Evolutionary conservation across 1,140 invertebrate genomes (phyloP).

Genomic region (Pseudoatta argentina): DNA sequence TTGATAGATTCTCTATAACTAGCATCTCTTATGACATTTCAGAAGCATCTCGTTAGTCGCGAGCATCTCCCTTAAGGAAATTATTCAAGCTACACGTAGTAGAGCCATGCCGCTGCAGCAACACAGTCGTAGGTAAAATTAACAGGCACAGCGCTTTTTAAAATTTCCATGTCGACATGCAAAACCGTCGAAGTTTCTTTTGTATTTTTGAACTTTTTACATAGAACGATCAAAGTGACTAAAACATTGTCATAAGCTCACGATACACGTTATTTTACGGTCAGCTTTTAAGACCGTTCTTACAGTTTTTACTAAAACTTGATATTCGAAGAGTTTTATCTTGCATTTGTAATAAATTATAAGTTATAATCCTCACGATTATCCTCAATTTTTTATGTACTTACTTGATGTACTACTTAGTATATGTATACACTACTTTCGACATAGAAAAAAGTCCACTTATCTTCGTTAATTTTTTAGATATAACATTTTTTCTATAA

Average conservation of each 20-base stretch:
- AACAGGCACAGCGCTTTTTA: not conserved
- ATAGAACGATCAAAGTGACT: constrained; percentile 36
- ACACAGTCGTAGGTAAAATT: constrained; percentile 25
- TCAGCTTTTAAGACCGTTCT: constrained; percentile 5
- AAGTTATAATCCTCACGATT: not conserved
- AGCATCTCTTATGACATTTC: not conserved
- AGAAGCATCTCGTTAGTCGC: not conserved
- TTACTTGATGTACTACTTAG: not conserved
- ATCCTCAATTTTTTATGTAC: not conserved
- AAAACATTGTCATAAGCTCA: constrained; percentile 13
- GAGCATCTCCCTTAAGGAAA: not conserved
- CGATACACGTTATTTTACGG: constrained; percentile 35
- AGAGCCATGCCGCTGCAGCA: not conserved
- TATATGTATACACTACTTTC: not conserved
- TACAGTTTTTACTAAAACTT: not conserved
- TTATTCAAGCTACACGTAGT: not conserved
- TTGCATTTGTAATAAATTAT: constrained; percentile 3
- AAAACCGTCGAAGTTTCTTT: constrained; percentile 27
- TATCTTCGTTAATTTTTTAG: not conserved
- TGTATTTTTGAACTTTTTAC: constrained; percentile 32
- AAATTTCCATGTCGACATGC: constrained; percentile 38
- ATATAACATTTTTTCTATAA: not conserved
- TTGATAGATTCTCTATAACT: not conserved
- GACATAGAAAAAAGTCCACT: not conserved
- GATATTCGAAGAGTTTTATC: not conserved